Evolutionary conservation across 2,888 invertebrate genomes (phyloP), one percentile per base, ranked within the genome.

Genomic region (Philhelius pedissequus): DNA sequence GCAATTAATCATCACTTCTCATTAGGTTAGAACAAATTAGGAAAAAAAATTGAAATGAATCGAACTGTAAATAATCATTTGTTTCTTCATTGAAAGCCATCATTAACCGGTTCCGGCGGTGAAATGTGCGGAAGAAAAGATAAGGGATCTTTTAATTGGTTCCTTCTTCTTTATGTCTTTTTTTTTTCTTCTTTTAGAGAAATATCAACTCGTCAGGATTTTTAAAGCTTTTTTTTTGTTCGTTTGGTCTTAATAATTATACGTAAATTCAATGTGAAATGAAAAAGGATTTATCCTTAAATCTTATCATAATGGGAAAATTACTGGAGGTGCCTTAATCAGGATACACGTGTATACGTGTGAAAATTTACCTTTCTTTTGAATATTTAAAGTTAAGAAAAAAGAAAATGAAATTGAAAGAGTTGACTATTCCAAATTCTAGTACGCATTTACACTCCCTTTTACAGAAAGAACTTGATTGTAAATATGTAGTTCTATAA

Each of bases 1-100:
- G 52, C 56, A 75, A 84, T 84, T 84, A 84, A 76, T 80, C 80
- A 84, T 71, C 58, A 70, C 40, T 69, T 54, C 70, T 80, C 80
- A 80, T 84, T 80, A 84, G 66, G 32, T 71, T 27, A 52, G 58
- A 40, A 80, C 54, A 48, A 52, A 8, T 60, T 66, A 64, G 6
- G 9, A 50, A 9, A 20, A 56, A 58, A 22, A 20, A 8, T 7
- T 5, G 30, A 25, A 54, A 68, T 54, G 66, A 80, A 75, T 84
- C 70, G 80, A 76, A 75, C 48, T 71, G 64, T 66, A 60, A 79
- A 58, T 75, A 75, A 71, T 52, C 54, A 60, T 71, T 71, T 52
- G 27, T 71, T 50, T 25, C 25, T 43, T 15, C 9, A 66, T 60
- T 80, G 79, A 80, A 71, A 84, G 15, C 13, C 20, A 22, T 40